Evolutionary conservation across 2,888 invertebrate species (phyloP).

Genomic region (Amphipoea lucens): DNA sequence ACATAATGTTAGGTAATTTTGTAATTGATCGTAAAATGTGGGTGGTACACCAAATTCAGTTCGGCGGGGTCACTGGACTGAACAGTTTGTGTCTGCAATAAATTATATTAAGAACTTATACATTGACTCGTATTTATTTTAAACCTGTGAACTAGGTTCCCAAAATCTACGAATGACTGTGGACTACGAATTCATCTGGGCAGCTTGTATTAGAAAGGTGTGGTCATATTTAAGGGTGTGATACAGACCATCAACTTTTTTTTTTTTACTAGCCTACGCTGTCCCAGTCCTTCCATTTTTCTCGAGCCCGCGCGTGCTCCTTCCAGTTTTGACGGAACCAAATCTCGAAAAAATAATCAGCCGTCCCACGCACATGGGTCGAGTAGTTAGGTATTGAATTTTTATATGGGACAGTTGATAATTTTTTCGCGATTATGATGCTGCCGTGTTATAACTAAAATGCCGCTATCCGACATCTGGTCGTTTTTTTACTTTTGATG

Average conservation of each 20-base stretch:
- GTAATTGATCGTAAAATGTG: constrained; percentile 76
- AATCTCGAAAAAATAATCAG: background rate
- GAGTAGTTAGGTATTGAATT: background rate
- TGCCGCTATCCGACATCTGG: too few relatives aligned
- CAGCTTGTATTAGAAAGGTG: background rate
- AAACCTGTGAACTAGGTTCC: background rate
- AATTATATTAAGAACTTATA: constrained; percentile 84
- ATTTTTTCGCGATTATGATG: background rate
- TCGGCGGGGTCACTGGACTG: constrained; percentile 87
- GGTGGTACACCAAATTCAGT: constrained; percentile 84
- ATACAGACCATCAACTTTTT: background rate
- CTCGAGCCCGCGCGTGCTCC: background rate
- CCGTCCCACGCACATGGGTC: background rate
- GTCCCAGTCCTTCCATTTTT: background rate
- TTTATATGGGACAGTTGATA: background rate
- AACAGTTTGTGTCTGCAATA: constrained; percentile 89
- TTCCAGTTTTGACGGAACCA: too few relatives aligned
- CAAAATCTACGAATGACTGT: background rate
- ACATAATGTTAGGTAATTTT: constrained; percentile 84
- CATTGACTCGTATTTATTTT: constrained; percentile 45
- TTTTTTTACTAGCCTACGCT: background rate
- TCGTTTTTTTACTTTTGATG: too few relatives aligned
- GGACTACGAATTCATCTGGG: background rate
- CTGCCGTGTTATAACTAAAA: too few relatives aligned
- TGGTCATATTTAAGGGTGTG: background rate